Evolutionary conservation across 1,140 invertebrate species (phyloP).

Genomic region (Drosophila melanica): DNA sequence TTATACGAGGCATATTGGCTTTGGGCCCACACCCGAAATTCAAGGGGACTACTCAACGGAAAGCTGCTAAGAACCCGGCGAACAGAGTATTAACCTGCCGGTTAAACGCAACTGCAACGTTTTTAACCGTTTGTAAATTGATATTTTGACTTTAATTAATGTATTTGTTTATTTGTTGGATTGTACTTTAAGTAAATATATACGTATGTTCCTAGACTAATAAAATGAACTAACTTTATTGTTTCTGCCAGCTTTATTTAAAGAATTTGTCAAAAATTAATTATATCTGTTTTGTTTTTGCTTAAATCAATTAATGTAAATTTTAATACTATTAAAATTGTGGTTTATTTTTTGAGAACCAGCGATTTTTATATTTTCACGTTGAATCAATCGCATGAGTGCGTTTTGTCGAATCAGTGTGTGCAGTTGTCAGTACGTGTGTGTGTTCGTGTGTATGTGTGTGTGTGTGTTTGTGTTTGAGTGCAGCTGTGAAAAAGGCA

Average conservation of each 20-base stretch:
- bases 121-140: too few species aligned
- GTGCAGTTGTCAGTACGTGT: conserved; percentile 22
- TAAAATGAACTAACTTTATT: background rate
- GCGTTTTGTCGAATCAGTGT: conserved; percentile 1
- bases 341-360: background rate
- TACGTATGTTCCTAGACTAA: too few species aligned
- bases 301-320: background rate
- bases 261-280: too few species aligned
- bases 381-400: background rate
- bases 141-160: too few species aligned
- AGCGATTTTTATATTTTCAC: background rate
- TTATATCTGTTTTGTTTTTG: background rate
- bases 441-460: conserved; percentile 21
- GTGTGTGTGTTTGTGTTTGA: background rate
- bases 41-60: too few species aligned
- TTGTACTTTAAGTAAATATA: too few species aligned
- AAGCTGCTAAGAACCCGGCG: too few species aligned
- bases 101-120: too few species aligned
- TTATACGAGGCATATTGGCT: background rate
- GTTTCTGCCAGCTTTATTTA: too few species aligned
- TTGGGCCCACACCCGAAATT: background rate
- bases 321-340: background rate
- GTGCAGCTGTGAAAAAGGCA: conserved; percentile 61
- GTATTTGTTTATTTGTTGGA: too few species aligned
- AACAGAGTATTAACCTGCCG: too few species aligned